Evolutionary conservation across 1,140 invertebrate species (phyloP).

Genomic region (Anastrepha obliqua): DNA sequence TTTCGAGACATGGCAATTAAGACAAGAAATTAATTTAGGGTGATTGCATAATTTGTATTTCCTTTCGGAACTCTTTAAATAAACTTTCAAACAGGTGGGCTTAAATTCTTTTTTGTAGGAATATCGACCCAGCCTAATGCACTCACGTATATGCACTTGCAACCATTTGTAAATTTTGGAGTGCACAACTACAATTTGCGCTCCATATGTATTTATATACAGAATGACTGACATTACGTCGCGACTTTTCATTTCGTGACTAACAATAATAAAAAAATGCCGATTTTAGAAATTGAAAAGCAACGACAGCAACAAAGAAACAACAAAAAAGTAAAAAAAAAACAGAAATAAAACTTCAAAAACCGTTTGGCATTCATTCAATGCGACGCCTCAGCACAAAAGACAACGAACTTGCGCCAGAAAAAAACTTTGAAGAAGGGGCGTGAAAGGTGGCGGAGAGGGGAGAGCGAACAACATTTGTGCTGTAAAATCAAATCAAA

Average conservation of each 20-base stretch:
- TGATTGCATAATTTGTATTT: too few relatives aligned
- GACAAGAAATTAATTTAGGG: too few relatives aligned
- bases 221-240: conserved; percentile 36
- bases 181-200: conserved; percentile 2
- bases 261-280: conserved; percentile 29
- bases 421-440: neutral
- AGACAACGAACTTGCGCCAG: conserved; percentile 16
- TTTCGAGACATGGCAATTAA: too few relatives aligned
- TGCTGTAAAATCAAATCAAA: conserved; percentile 43
- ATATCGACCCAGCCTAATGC: too few relatives aligned
- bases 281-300: conserved; percentile 49
- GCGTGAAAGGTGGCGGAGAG: neutral
- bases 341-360: conserved; percentile 12
- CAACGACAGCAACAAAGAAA: neutral
- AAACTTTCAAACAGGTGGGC: too few relatives aligned
- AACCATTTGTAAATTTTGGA: neutral
- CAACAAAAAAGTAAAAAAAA: neutral
- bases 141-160: too few relatives aligned
- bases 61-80: too few relatives aligned
- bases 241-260: conserved; percentile 25
- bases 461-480: neutral
- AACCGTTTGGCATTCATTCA: conserved; percentile 35
- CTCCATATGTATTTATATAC: neutral
- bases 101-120: too few relatives aligned
- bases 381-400: neutral